Conservation (phyloP, 1,140 invertebrate genomes). For the Samia ricini region DNA sequence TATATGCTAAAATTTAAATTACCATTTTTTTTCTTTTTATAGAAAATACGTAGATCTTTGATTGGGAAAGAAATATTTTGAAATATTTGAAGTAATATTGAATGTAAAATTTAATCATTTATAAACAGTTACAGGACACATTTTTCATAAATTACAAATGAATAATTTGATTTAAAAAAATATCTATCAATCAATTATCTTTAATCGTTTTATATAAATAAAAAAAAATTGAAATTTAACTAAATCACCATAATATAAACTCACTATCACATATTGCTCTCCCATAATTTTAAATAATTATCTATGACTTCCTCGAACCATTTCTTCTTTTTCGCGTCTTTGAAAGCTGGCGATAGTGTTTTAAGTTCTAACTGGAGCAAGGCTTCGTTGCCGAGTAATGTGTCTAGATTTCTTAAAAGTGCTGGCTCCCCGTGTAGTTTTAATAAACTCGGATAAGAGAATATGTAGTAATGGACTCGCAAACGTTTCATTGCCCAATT, state of each 20-base stretch:
- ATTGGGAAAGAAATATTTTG: no score
- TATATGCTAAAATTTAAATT: no score
- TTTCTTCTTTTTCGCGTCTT: constrained; percentile 82
- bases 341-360: constrained; percentile 86
- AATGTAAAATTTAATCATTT: no score
- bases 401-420: constrained; percentile 84
- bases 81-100: no score
- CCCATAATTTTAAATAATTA: constrained; percentile 92
- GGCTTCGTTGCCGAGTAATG: constrained; percentile 88
- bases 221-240: neutral
- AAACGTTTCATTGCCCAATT: constrained; percentile 85
- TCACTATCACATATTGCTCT: constrained; percentile 86
- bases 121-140: no score
- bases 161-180: no score
- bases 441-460: constrained; percentile 87
- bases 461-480: constrained; percentile 87
- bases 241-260: neutral
- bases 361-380: constrained; percentile 88
- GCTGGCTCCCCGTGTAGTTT: constrained; percentile 87
- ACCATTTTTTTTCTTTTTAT: no score
- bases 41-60: no score
- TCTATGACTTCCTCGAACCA: constrained; percentile 93
- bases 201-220: neutral
- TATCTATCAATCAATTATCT: neutral
- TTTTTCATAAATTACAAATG: no score